Base-by-base conservation (phyloP, 2,888 invertebrate genomes). In the Lissocephala sabroskyi region DNA sequence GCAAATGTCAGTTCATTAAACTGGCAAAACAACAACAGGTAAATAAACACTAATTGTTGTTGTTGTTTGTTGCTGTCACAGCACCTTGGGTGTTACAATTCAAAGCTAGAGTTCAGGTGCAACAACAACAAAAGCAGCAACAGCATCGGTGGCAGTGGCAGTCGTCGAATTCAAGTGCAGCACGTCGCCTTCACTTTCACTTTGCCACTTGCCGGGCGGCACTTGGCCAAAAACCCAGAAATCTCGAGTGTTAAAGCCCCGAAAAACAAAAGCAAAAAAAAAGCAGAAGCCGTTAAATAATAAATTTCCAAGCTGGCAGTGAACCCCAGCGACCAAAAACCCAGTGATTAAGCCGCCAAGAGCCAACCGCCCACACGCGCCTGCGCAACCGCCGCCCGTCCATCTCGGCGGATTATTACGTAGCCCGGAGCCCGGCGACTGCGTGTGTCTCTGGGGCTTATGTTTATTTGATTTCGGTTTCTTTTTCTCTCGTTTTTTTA, bases 41-140 rank as follows among this genome's bases (percentile, higher is more conserved):
- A 45, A 45, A 45, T 45, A 17, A 40, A 29, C 30, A 23, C 19
- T 45, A 39, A 62, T 59, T 61, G 54, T 52, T 45, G 41, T 37
- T 52, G 56, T 48, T 40, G n/a, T n/a, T n/a, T n/a, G 41, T 36
- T 49, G 45, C 32, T 44, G 36, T 39, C 13, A 14, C 16, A 18
- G 33, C 5, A 11, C 6, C n/a, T 37, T 37, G 19, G 37, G 37
- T 39, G 45, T 32, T 39, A 33, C 35, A 33, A 16, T 28, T 28
- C n/a, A 52, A 52, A 59, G 64, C 59, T 76, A 58, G 65, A 76
- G 76, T 73, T 71, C 66, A 74, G 77, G 75, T 71, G 71, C 74
- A 65, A 54, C 58, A 32, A n/a, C n/a, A 56, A 19, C 45, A 63
- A 26, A 43, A 49, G 32, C 43, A 45, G 33, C n/a, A n/a, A n/a